A percentile compares a stretch with the other conserved stretches of the same genome.
Evolutionary conservation across 2,113 vertebrate genomes (phyloP).

Genomic region (Crotalus horridus): DNA sequence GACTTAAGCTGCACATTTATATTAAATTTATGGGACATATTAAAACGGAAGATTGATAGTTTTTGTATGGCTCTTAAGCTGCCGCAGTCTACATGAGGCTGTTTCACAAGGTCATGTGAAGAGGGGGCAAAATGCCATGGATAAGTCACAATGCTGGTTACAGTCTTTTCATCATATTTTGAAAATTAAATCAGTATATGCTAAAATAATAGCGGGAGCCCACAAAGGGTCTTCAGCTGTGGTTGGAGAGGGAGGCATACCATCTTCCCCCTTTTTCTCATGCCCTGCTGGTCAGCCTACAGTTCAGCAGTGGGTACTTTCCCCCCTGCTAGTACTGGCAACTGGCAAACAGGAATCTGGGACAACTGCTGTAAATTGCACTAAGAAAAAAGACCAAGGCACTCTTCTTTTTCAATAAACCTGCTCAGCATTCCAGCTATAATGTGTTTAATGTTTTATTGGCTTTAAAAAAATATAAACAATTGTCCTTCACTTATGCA

Average conservation of each 20-base stretch:
- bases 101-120: background rate
- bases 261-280: background rate
- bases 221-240: background rate
- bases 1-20: background rate
- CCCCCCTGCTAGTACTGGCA: background rate
- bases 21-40: background rate
- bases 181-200: background rate
- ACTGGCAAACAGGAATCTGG: background rate
- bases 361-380: background rate
- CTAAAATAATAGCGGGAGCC: background rate
- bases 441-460: background rate
- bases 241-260: background rate
- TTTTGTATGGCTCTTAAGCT: background rate
- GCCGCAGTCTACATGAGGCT: background rate
- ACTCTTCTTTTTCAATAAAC: background rate
- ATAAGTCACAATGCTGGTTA: background rate
- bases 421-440: background rate
- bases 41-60: background rate
- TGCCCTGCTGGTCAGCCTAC: background rate
- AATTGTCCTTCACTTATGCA: background rate
- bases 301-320: background rate
- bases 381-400: background rate
- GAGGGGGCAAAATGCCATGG: background rate
- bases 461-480: background rate
- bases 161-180: background rate